Percentiles rank a stretch among this genome's conserved stretches.
Evolutionary conservation across 2,888 invertebrate genomes (phyloP).

Genomic region (Conops quadrifasciatus): DNA sequence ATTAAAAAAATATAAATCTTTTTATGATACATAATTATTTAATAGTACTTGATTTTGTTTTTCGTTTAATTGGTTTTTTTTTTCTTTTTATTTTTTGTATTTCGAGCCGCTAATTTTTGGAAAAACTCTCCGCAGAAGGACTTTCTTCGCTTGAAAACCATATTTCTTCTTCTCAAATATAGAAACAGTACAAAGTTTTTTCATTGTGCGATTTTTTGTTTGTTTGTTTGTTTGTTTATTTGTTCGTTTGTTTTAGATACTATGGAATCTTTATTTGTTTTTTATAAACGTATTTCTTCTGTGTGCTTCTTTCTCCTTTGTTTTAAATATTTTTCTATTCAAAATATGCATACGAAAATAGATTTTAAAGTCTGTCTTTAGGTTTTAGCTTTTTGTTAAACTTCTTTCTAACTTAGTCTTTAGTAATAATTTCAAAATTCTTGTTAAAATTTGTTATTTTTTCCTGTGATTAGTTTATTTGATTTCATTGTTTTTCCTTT

Average conservation of each 20-base stretch:
- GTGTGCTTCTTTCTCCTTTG: no score
- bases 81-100: slow-evolving; percentile 12
- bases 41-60: no score
- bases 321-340: slow-evolving; percentile 7
- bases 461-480: no score
- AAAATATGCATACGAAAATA: slow-evolving; percentile 39
- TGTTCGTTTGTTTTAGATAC: not conserved
- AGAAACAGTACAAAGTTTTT: slow-evolving; percentile 12
- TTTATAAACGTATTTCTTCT: not conserved
- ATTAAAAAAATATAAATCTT: slow-evolving; percentile 25
- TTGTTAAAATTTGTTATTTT: no score
- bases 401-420: no score
- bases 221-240: slow-evolving; percentile 5
- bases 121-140: not conserved
- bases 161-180: slow-evolving; percentile 1
- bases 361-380: slow-evolving; percentile 1
- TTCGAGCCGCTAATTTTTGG: not conserved
- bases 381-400: not conserved
- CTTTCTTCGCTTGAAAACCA: no score
- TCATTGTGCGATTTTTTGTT: slow-evolving; percentile 28
- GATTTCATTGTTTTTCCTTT: no score
- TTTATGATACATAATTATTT: slow-evolving; percentile 28
- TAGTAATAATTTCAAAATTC: no score
- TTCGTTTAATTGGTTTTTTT: slow-evolving; percentile 9
- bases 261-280: not conserved